A percentile compares a stretch with the other conserved stretches of the same genome.
These are phyloP conservation scores for Perizoma flavofasciatum DNA, from an alignment of 2,888 invertebrate species.

Conservation along the genomic window DNA sequence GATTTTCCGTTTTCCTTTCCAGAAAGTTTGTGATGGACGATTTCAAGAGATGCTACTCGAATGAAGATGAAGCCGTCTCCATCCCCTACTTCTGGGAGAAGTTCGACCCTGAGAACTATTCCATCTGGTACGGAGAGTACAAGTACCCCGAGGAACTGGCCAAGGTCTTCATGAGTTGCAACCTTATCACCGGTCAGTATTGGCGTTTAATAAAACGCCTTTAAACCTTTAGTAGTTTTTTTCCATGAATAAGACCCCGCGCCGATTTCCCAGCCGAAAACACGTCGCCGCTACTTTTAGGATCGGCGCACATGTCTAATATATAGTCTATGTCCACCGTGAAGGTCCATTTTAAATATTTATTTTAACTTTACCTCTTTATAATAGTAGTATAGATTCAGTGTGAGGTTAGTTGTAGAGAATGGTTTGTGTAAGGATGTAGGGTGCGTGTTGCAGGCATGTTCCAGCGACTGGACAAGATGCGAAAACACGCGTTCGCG, in stretches of 20 bases:
- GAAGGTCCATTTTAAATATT: no score
- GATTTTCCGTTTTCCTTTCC: slow-evolving; percentile 39
- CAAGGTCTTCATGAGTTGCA: slow-evolving; percentile 99
- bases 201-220: no score
- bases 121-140: slow-evolving; percentile 99
- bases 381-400: no score
- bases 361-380: no score
- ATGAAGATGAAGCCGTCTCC: slow-evolving; percentile 96
- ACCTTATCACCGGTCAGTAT: slow-evolving; percentile 94
- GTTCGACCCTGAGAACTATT: slow-evolving; percentile 97
- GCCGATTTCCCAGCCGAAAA: no score
- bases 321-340: no score
- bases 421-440: no score
- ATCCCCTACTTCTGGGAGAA: slow-evolving; percentile 99
- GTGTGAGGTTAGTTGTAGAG: no score
- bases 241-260: no score
- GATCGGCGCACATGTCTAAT: no score
- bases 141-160: slow-evolving; percentile 96
- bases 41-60: slow-evolving; percentile 98
- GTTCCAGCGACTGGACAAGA: slow-evolving; percentile 99
- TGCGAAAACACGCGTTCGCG: slow-evolving; percentile 98
- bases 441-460: slow-evolving; percentile 86
- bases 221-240: no score
- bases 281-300: no score
- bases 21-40: slow-evolving; percentile 97